Evolutionary conservation across 2,113 vertebrate species (phyloP).

Genomic region (Archocentrus centrarchus): DNA sequence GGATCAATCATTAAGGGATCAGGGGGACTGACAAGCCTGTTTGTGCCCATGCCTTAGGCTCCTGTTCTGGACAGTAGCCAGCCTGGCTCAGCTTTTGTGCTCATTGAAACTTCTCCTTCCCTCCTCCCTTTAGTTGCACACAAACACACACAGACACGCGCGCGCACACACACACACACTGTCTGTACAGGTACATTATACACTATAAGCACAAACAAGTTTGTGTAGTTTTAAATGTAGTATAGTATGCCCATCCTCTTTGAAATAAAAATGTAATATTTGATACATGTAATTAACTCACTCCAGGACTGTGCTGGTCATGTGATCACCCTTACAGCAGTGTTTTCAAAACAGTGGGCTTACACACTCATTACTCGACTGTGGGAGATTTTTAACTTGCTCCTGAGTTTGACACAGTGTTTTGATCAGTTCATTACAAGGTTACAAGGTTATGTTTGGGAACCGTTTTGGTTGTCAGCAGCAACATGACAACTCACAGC

Average conservation of each 20-base stretch:
- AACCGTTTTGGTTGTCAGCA: conserved; percentile 41
- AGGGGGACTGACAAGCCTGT: conserved; percentile 67
- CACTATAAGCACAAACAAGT: conserved; percentile 7
- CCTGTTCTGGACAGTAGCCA: conserved; percentile 70
- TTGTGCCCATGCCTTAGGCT: conserved; percentile 70
- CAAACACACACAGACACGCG: neutral
- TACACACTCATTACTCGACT: neutral
- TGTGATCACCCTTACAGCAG: neutral
- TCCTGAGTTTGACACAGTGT: conserved; percentile 20
- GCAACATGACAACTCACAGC: neutral
- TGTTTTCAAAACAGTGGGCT: conserved; percentile 11
- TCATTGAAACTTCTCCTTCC: conserved; percentile 50
- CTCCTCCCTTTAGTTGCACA: conserved; percentile 37
- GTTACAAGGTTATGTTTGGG: conserved; percentile 41
- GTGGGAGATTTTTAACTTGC: conserved; percentile 6
- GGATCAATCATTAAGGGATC: conserved; percentile 77
- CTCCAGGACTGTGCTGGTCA: conserved; percentile 21
- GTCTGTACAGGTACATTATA: neutral
- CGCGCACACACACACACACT: no score
- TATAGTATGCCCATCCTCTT: neutral
- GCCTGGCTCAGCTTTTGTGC: conserved; percentile 56
- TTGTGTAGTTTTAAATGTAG: neutral
- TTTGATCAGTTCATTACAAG: conserved; percentile 48
- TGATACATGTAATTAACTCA: conserved; percentile 7
- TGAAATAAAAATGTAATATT: conserved; percentile 3